Percentiles rank a stretch among this genome's conserved stretches.
Evolutionary conservation across 2,888 invertebrate species (phyloP).

Genomic region (Piscicola geometra): DNA sequence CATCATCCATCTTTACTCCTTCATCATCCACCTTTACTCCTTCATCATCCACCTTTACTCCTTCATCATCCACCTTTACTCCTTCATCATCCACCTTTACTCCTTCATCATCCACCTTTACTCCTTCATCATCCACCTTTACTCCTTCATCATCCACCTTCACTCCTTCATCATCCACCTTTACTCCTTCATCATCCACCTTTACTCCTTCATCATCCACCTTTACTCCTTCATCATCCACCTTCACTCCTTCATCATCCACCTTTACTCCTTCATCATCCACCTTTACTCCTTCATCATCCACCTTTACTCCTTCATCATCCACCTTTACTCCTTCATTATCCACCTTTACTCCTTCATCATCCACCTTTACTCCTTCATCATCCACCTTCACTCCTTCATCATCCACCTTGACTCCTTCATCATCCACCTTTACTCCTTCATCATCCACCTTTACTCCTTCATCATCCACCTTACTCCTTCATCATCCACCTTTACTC

Average conservation of each 20-base stretch:
- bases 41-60: not conserved
- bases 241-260: not conserved
- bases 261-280: not conserved
- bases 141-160: not conserved
- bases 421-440: not conserved
- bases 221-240: constrained; percentile 7
- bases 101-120: not conserved
- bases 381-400: not conserved
- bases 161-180: not conserved
- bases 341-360: not conserved
- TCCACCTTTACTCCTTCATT: not conserved
- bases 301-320: not conserved
- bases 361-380: not conserved
- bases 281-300: not conserved
- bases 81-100: not conserved
- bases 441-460: not conserved
- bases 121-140: not conserved
- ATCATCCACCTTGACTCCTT: not conserved
- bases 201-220: not conserved
- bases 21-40: not conserved
- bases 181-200: not conserved
- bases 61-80: not conserved
- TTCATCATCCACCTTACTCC: not conserved
- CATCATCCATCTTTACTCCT: not conserved
- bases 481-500: not conserved